Conservation (phyloP, 2,888 invertebrate species). For the Epirrita christyi region DNA sequence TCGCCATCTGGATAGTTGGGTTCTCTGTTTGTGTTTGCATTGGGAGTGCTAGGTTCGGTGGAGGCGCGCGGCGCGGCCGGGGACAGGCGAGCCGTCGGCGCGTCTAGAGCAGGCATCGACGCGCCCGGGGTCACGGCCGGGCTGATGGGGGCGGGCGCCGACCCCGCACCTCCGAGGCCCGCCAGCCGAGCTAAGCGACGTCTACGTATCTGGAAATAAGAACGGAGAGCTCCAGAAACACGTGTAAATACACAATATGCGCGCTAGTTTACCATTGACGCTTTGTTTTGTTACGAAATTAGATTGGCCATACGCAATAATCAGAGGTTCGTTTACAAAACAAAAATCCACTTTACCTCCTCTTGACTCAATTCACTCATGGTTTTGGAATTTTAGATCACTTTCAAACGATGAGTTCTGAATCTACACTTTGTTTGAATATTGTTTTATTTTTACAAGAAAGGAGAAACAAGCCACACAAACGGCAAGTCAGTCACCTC, state of each 20-base stretch:
- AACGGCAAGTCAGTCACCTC: conserved; percentile 82
- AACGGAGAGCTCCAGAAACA: conserved; percentile 55
- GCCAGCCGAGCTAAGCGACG: conserved; percentile 90
- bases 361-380: conserved; percentile 96
- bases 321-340: conserved; percentile 73
- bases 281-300: conserved; percentile 85
- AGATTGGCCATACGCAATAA: conserved; percentile 79
- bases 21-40: conserved; percentile 69
- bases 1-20: conserved; percentile 68
- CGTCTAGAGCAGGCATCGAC: conserved; percentile 63
- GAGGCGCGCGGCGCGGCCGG: conserved; percentile 58
- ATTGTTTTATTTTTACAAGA: conserved; percentile 62
- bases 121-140: conserved; percentile 77
- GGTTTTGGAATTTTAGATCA: conserved; percentile 53
- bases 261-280: conserved; percentile 65
- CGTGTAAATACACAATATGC: conserved; percentile 58
- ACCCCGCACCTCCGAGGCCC: conserved; percentile 79
- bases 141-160: conserved; percentile 67
- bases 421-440: conserved; percentile 61
- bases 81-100: conserved; percentile 56
- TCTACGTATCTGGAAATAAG: conserved; percentile 88
- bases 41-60: conserved; percentile 64
- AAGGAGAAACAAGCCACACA: conserved; percentile 74
- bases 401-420: conserved; percentile 49
- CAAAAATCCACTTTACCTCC: conserved; percentile 88